phyloP scores from a whole-genome alignment of 2,113 vertebrate species.

The Nycticebus coucang region DNA sequence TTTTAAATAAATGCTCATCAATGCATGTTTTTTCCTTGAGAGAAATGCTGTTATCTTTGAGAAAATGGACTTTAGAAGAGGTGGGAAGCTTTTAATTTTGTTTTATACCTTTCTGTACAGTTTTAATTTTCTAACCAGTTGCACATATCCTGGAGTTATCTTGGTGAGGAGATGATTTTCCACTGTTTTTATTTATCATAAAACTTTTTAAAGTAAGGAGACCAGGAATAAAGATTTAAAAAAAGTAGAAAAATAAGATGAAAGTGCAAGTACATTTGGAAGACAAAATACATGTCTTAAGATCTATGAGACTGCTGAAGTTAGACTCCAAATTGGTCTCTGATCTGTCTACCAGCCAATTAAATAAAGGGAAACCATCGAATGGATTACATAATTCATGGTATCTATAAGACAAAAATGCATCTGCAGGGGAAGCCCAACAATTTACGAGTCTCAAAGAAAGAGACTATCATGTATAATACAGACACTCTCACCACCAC shows the following conservation, averaged over 20 bases:
- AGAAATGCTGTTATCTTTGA: background rate
- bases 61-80: background rate
- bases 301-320: background rate
- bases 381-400: background rate
- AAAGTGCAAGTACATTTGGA: slow-evolving; percentile 8
- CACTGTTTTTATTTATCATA: background rate
- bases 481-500: background rate
- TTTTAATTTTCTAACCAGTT: slow-evolving; percentile 21
- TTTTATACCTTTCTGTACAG: slow-evolving; percentile 10
- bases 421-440: background rate
- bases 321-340: background rate
- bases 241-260: background rate
- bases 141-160: background rate
- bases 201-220: background rate
- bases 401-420: background rate
- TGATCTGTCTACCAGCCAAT: background rate
- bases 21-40: background rate
- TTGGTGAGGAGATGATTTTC: background rate
- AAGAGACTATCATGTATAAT: background rate
- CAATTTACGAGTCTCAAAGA: background rate
- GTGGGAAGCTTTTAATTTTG: background rate
- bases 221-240: background rate
- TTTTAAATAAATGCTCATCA: slow-evolving; percentile 2
- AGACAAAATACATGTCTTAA: background rate
- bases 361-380: background rate